These are phyloP conservation scores for Ptyas mucosa DNA, from an alignment of 2,113 vertebrate genomes.

Conservation along the genomic window DNA sequence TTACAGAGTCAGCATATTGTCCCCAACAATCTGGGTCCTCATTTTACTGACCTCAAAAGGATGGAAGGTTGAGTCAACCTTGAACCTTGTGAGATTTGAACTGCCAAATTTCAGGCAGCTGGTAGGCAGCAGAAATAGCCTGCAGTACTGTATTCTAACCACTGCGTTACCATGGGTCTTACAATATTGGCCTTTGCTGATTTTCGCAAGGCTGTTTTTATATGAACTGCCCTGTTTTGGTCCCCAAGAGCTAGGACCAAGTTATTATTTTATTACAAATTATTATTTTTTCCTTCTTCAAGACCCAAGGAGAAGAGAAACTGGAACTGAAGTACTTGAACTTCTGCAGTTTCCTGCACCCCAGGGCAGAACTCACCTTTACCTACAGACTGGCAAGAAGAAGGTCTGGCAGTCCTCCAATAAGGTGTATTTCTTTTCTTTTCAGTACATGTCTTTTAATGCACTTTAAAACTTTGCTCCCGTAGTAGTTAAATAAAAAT, in stretches of 20 bases:
- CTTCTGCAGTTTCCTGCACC: neutral
- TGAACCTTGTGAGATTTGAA: too few species aligned
- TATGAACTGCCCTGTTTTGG: neutral
- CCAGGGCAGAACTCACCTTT: too few species aligned
- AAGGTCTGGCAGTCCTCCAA: neutral
- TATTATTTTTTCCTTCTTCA: neutral
- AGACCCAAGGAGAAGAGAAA: neutral
- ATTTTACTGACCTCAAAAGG: too few species aligned
- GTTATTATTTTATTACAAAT: neutral
- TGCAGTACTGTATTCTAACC: too few species aligned
- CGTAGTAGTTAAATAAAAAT: neutral
- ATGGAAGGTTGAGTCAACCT: too few species aligned
- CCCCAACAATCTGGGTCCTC: too few species aligned
- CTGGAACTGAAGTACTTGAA: neutral
- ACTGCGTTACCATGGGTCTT: too few species aligned
- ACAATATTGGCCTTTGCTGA: conserved; percentile 10
- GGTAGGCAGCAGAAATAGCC: too few species aligned
- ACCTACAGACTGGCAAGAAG: neutral
- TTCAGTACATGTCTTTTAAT: neutral
- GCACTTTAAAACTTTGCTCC: neutral
- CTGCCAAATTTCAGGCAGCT: too few species aligned
- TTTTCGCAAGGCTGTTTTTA: neutral
- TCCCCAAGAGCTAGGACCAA: neutral
- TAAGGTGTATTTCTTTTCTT: neutral
- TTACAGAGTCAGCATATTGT: too few species aligned